Percentiles rank a stretch among this genome's conserved stretches.
Evolutionary conservation across 2,113 vertebrate genomes (phyloP).

Genomic region (Anarhynchus alexandrinus): DNA sequence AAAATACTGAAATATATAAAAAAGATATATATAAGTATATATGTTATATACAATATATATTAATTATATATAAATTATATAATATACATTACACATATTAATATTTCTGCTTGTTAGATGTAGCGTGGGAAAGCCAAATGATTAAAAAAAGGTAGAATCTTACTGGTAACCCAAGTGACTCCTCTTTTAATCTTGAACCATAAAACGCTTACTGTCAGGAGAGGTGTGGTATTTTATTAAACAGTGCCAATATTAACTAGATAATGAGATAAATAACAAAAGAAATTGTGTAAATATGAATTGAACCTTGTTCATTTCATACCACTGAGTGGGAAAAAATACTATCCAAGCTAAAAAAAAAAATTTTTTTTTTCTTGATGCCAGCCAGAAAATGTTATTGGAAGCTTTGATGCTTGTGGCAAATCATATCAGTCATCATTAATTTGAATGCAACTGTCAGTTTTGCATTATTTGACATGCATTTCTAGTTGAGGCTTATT

Average conservation of each 20-base stretch:
- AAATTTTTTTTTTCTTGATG: not conserved
- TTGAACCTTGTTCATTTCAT: not conserved
- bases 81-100: not conserved
- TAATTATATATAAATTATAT: not conserved
- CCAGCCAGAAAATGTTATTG: not conserved
- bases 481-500: slow-evolving; percentile 13
- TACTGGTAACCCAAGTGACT: not conserved
- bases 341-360: not conserved
- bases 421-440: not conserved
- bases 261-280: not conserved
- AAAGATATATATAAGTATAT: not conserved
- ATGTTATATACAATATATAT: not conserved
- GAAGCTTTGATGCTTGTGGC: not conserved
- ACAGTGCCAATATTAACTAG: not conserved
- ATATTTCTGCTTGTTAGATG: not conserved
- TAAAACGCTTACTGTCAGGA: not conserved
- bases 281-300: not conserved
- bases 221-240: not conserved
- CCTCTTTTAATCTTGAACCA: not conserved
- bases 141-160: not conserved
- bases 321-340: not conserved
- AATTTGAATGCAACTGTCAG: slow-evolving; percentile 10
- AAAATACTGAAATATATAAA: not conserved
- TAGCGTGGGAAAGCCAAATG: not conserved
- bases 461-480: not conserved